phyloP scores from a whole-genome alignment of 2,113 vertebrate species.

The Pseudorectes ferrugineus region DNA sequence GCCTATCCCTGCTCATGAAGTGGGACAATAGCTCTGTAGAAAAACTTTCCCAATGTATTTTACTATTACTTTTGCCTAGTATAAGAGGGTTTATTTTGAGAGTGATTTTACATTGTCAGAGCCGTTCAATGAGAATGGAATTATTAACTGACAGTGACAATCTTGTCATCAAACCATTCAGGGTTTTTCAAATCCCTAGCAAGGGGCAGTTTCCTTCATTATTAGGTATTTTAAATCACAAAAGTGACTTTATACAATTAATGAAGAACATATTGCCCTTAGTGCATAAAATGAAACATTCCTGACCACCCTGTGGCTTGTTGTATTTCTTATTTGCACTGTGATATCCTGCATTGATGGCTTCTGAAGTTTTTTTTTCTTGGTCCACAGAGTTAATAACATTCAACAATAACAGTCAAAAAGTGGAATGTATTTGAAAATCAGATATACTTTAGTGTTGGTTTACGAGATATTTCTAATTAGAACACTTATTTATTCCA shows the following conservation, averaged over 20 bases:
- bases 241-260: not conserved
- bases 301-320: not conserved
- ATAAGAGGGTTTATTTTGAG: not conserved
- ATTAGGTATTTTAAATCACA: not conserved
- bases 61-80: not conserved
- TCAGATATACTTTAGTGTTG: not conserved
- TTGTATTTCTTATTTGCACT: not conserved
- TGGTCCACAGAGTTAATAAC: not conserved
- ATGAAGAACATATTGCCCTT: not conserved
- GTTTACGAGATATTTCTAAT: not conserved
- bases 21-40: not conserved
- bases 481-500: not conserved
- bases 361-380: not conserved
- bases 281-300: not conserved
- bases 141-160: not conserved
- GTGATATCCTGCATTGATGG: not conserved
- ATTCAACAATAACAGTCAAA: not conserved
- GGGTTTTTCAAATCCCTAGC: not conserved
- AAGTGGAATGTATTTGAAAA: not conserved
- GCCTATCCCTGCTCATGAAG: not conserved
- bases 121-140: not conserved
- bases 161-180: not conserved
- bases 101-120: not conserved
- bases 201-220: not conserved
- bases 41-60: not conserved